phyloP scores from a whole-genome alignment of 2,797 vertebrate genomes.

The Anolis apletophallus region DNA sequence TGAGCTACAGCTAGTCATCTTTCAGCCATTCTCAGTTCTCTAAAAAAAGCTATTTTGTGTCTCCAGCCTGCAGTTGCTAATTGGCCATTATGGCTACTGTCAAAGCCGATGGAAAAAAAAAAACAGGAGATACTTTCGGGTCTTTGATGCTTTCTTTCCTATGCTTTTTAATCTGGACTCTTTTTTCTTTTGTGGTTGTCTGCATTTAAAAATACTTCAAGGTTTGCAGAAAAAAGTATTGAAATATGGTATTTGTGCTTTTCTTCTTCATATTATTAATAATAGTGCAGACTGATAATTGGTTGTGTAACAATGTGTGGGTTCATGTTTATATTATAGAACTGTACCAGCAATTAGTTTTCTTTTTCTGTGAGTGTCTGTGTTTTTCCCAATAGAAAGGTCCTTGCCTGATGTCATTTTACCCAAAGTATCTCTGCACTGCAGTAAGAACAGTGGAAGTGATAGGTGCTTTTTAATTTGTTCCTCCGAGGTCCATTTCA shows the following conservation, averaged over 20 bases:
- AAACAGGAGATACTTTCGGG: conserved; percentile 98
- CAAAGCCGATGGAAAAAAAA: conserved; percentile 62
- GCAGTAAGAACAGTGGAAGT: conserved; percentile 88
- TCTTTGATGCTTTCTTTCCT: conserved; percentile 77
- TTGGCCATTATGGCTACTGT: conserved; percentile 35
- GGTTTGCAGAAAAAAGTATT: conserved; percentile 30
- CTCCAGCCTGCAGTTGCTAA: conserved; percentile 15
- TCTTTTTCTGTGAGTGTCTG: conserved; percentile 83
- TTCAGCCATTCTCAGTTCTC: background rate
- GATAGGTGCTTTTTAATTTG: conserved; percentile 94
- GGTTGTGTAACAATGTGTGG: conserved; percentile 30
- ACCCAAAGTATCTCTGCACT: conserved; percentile 88
- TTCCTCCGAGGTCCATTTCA: conserved; percentile 89
- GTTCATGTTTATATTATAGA: conserved; percentile 13
- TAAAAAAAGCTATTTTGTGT: conserved; percentile 8
- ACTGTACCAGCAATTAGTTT: conserved; percentile 35
- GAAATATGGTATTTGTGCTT: conserved; percentile 15
- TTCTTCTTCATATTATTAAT: conserved; percentile 16
- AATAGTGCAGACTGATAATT: conserved; percentile 39
- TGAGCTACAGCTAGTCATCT: background rate
- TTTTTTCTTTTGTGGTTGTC: conserved; percentile 61
- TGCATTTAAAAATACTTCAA: conserved; percentile 52
- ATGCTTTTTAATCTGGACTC: conserved; percentile 69
- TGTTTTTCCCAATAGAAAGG: conserved; percentile 85
- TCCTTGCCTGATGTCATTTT: conserved; percentile 74